phyloP scores from a whole-genome alignment of 2,113 vertebrate genomes.

The Mormoops blainvillei region DNA sequence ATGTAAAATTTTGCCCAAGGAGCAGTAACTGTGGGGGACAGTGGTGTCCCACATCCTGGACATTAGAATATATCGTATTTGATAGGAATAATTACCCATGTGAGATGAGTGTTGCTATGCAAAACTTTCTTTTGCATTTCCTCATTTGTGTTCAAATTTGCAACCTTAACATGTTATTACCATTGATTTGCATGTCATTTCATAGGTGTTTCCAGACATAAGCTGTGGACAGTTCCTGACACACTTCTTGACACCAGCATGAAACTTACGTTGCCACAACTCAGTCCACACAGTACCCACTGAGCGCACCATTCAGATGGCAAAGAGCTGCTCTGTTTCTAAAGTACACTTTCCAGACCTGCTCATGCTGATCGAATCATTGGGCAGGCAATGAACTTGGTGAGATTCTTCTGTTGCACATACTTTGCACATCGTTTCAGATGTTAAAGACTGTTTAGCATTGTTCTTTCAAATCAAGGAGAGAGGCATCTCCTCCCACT shows the following conservation, averaged over 20 bases:
- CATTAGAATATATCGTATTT: not conserved
- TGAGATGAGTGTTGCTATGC: constrained; percentile 35
- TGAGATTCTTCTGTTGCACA: not conserved
- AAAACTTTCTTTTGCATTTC: constrained; percentile 60
- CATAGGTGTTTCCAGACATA: not conserved
- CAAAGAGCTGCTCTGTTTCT: not conserved
- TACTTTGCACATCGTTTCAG: not conserved
- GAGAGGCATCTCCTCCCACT: not conserved
- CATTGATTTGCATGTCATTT: constrained; percentile 10
- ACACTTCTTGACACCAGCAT: not conserved
- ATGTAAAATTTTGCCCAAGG: constrained; percentile 28
- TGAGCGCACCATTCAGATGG: not conserved
- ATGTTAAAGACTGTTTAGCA: not conserved
- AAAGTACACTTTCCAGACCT: not conserved
- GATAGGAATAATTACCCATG: constrained; percentile 14
- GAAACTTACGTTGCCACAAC: not conserved
- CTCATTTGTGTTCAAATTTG: constrained; percentile 56
- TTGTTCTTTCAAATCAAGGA: not conserved
- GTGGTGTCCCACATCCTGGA: not conserved
- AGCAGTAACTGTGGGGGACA: not conserved
- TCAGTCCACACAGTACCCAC: not conserved
- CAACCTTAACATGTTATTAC: not conserved
- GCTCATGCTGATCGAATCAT: not conserved
- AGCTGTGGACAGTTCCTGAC: not conserved
- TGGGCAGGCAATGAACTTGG: not conserved